A percentile compares a stretch with the other conserved stretches of the same genome.
Evolutionary conservation across 2,888 invertebrate genomes (phyloP).

Genomic region (Dicyrtoma fusca): DNA sequence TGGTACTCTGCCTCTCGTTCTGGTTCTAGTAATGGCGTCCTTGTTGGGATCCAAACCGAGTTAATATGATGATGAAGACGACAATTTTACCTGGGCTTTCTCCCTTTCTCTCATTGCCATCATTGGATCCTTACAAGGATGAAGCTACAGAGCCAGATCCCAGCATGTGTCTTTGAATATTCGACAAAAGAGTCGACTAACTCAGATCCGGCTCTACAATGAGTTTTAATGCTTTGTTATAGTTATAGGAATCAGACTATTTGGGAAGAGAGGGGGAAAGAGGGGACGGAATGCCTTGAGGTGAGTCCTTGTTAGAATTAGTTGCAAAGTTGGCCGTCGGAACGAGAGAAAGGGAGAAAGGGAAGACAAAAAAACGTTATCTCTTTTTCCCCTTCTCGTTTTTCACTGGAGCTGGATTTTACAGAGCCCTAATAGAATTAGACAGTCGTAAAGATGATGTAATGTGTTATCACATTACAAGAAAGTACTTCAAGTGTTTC

Average conservation of each 20-base stretch:
- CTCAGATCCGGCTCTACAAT: not conserved
- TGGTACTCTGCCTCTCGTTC: too few relatives aligned
- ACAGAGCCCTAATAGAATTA: constrained; percentile 33
- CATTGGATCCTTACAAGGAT: too few relatives aligned
- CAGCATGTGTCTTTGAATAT: too few relatives aligned
- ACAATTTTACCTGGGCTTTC: too few relatives aligned
- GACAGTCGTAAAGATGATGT: constrained; percentile 34
- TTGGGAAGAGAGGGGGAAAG: not conserved
- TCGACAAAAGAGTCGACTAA: too few relatives aligned
- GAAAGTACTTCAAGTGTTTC: constrained; percentile 20
- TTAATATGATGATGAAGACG: too few relatives aligned
- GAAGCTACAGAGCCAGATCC: too few relatives aligned
- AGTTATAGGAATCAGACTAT: constrained; percentile 6
- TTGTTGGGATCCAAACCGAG: too few relatives aligned
- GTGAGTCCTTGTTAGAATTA: constrained; percentile 11
- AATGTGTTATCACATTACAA: constrained; percentile 32
- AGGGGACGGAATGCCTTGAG: constrained; percentile 2
- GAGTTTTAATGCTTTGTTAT: constrained; percentile 23
- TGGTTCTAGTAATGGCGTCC: too few relatives aligned
- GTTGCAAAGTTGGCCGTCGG: not conserved
- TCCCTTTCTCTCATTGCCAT: too few relatives aligned
- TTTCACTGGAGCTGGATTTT: constrained; percentile 3
- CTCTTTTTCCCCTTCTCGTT: too few relatives aligned
- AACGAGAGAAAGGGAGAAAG: not conserved
- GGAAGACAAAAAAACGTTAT: not conserved